phyloP scores from a whole-genome alignment of 2,888 invertebrate genomes.

The Dynastes grantii region DNA sequence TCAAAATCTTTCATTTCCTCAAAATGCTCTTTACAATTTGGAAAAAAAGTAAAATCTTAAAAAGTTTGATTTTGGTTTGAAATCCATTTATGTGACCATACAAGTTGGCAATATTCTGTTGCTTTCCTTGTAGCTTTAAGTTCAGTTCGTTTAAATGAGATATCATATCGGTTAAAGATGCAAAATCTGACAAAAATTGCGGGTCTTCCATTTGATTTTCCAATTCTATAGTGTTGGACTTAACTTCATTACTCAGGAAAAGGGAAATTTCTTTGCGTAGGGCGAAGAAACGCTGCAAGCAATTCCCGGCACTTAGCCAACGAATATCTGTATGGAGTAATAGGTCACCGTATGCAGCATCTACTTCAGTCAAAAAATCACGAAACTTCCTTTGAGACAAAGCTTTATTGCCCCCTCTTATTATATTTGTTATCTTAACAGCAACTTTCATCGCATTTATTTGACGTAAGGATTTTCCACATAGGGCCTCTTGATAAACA shows the following conservation, averaged over 20 bases:
- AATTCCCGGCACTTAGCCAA: not conserved
- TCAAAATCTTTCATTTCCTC: conserved; percentile 51
- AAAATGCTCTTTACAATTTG: conserved; percentile 16
- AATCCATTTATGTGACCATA: conserved; percentile 21
- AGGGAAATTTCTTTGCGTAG: conserved; percentile 50
- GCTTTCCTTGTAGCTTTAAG: conserved; percentile 51
- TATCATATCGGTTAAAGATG: conserved; percentile 53
- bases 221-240: conserved; percentile 52
- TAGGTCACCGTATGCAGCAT: too few relatives aligned
- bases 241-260: conserved; percentile 50
- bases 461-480: too few relatives aligned
- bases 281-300: too few relatives aligned
- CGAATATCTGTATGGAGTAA: too few relatives aligned
- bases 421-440: too few relatives aligned
- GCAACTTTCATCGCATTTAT: too few relatives aligned
- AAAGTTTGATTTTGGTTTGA: not conserved
- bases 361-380: too few relatives aligned
- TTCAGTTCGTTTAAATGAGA: conserved; percentile 52
- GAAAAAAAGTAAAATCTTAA: conserved; percentile 51
- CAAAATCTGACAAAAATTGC: conserved; percentile 47
- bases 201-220: conserved; percentile 54
- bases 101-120: conserved; percentile 50
- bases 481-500: too few relatives aligned
- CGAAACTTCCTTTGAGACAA: too few relatives aligned
- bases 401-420: too few relatives aligned